Conservation (phyloP, 2,113 vertebrate species). For the Burhinus oedicnemus region DNA sequence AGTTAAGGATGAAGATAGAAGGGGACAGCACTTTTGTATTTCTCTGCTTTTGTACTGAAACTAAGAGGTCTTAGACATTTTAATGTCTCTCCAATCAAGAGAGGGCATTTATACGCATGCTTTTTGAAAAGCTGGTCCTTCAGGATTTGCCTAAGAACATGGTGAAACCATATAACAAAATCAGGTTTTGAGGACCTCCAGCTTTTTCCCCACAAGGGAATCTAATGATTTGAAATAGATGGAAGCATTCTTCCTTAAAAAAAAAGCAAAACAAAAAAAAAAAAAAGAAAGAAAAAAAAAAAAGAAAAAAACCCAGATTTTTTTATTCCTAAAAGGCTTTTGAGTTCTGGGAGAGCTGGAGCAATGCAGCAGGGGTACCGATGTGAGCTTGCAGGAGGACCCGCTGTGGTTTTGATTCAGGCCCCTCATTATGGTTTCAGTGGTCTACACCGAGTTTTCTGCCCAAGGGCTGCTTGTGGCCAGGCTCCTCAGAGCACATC, state of each 20-base stretch:
- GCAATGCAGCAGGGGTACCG: accelerated
- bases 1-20: background rate
- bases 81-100: too few relatives aligned
- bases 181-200: background rate
- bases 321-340: background rate
- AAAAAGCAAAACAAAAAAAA: background rate
- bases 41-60: background rate
- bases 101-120: background rate
- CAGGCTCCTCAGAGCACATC: background rate
- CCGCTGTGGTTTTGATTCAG: background rate
- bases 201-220: background rate
- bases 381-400: background rate
- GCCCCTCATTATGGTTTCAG: background rate
- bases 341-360: background rate
- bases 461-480: background rate
- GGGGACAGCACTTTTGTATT: background rate
- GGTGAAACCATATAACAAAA: background rate
- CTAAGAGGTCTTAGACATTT: background rate
- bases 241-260: background rate
- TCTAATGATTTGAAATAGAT: background rate
- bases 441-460: background rate
- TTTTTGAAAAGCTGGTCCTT: background rate
- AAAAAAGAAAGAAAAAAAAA: accelerated
- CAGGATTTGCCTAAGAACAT: background rate
- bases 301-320: too few relatives aligned